Evolutionary conservation across 2,797 vertebrate species (phyloP).

Genomic region (Limnodromus scolopaceus): DNA sequence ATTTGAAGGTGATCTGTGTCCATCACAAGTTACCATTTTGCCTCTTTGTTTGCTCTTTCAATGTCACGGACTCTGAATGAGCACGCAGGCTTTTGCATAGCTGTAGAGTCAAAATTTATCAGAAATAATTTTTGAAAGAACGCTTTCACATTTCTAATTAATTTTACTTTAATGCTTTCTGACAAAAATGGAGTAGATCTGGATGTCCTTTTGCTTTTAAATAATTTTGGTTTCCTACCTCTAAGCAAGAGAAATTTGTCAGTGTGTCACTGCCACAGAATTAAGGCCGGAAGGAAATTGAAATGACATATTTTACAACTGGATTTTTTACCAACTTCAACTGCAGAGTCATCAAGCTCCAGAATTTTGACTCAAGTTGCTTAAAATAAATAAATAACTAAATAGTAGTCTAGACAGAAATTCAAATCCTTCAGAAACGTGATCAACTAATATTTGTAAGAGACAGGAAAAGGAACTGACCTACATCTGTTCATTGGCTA

Average conservation of each 20-base stretch:
- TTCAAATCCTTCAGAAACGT: not conserved
- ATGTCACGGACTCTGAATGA: not conserved
- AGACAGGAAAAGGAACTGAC: not conserved
- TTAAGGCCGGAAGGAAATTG: not conserved
- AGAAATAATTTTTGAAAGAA: not conserved
- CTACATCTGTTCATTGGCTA: not conserved
- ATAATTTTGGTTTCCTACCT: not conserved
- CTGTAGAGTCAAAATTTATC: not conserved
- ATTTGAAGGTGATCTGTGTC: not conserved
- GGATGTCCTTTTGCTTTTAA: not conserved
- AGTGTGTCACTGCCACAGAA: not conserved
- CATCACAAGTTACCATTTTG: not conserved
- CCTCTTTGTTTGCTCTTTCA: not conserved
- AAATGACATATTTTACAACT: not conserved
- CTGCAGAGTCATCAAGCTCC: not conserved
- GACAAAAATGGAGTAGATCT: not conserved
- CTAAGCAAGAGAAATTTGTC: not conserved
- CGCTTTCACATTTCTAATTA: not conserved
- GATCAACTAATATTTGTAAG: not conserved
- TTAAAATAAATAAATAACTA: not conserved
- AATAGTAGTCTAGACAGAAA: not conserved
- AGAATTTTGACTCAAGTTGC: not conserved
- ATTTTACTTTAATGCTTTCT: constrained; percentile 14
- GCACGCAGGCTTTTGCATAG: not conserved
- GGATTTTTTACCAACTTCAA: not conserved